Evolutionary conservation across 2,888 invertebrate genomes (phyloP).

Genomic region (Athalia cordata): DNA sequence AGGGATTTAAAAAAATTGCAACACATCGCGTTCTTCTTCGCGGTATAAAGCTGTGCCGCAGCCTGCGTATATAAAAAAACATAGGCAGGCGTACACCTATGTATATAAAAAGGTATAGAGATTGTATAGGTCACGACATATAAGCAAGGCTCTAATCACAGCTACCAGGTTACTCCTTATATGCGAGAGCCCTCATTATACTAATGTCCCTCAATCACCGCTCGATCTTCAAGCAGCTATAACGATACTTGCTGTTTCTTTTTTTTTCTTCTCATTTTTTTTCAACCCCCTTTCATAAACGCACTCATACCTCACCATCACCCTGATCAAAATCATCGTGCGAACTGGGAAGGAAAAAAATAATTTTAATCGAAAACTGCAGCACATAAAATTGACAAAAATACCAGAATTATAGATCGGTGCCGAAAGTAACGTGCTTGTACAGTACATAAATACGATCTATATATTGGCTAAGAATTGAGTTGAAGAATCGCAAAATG

Average conservation of each 20-base stretch:
- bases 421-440: too few species aligned
- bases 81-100: slow-evolving; percentile 39
- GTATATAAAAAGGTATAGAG: slow-evolving; percentile 50
- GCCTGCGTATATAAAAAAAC: neutral
- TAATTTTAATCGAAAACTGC: too few species aligned
- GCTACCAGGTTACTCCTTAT: slow-evolving; percentile 69
- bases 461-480: too few species aligned
- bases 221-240: slow-evolving; percentile 49
- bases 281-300: too few species aligned
- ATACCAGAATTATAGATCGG: neutral
- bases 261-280: too few species aligned
- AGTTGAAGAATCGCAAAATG: neutral
- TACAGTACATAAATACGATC: too few species aligned
- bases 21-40: neutral
- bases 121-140: slow-evolving; percentile 60
- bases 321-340: neutral
- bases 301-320: too few species aligned
- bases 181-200: slow-evolving; percentile 66
- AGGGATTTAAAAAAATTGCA: neutral
- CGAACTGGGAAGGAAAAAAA: neutral
- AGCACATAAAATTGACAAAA: neutral
- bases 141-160: slow-evolving; percentile 63
- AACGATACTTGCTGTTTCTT: slow-evolving; percentile 47
- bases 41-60: too few species aligned
- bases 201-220: slow-evolving; percentile 69